Percentiles rank a stretch among this genome's conserved stretches.
phyloP scores from a whole-genome alignment of 1,140 invertebrate species.

The Hetaerina americana region DNA sequence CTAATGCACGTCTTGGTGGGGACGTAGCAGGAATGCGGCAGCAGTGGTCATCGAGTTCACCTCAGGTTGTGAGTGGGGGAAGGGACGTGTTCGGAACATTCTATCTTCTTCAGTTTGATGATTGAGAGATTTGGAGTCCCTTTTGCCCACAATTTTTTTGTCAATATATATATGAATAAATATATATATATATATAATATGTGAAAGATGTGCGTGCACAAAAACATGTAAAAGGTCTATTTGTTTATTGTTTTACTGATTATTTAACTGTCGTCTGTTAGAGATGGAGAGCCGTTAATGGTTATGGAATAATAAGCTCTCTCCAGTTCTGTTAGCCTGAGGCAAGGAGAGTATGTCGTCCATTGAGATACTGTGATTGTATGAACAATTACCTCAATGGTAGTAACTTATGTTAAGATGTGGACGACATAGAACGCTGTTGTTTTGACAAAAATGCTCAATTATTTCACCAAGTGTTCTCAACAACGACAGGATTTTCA shows the following conservation, averaged over 20 bases:
- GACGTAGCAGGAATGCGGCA: conserved; percentile 11
- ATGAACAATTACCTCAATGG: background rate
- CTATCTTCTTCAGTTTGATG: background rate
- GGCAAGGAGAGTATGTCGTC: background rate
- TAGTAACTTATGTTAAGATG: too few relatives aligned
- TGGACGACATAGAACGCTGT: background rate
- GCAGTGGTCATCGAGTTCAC: background rate
- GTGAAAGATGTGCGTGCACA: too few relatives aligned
- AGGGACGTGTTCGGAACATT: background rate
- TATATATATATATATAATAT: too few relatives aligned
- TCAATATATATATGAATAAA: too few relatives aligned
- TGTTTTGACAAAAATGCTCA: background rate
- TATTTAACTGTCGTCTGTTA: background rate
- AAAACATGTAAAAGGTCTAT: too few relatives aligned
- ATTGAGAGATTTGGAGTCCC: background rate
- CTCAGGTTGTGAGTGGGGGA: conserved; percentile 1
- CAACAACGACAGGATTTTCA: conserved; percentile 2
- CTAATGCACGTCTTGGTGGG: conserved; percentile 20
- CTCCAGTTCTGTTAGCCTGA: background rate
- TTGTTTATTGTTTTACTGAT: too few relatives aligned
- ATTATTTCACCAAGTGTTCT: conserved; percentile 4
- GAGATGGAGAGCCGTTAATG: background rate
- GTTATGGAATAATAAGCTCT: background rate
- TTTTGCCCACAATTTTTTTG: too few relatives aligned
- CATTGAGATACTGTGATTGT: background rate